These are phyloP conservation scores for Electrona antarctica DNA, from an alignment of 2,113 vertebrate genomes.

Conservation along the genomic window DNA sequence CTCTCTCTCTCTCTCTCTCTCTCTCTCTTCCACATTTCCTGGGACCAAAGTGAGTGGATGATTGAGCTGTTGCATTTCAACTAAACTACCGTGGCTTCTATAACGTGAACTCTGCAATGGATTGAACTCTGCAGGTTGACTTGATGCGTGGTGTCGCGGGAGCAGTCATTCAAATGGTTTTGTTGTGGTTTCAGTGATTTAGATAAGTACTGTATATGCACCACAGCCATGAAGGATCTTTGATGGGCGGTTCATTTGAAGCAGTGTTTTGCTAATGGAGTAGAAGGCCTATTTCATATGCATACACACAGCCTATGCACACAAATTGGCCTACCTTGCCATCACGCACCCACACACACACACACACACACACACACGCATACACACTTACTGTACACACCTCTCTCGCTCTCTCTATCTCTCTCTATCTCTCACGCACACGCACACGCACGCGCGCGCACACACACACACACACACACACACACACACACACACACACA, in stretches of 20 bases:
- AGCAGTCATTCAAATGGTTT: not conserved
- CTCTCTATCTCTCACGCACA: conserved; percentile 18
- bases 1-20: conserved; percentile 21
- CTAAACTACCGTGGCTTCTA: not conserved
- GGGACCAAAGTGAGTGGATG: conserved; percentile 40
- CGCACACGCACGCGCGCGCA: not conserved
- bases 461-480: conserved; percentile 5
- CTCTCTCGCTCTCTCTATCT: not conserved
- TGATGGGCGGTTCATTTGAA: conserved; percentile 47
- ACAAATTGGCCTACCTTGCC: not conserved
- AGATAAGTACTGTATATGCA: not conserved
- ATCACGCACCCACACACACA: conserved; percentile 42
- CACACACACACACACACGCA: conserved; percentile 57
- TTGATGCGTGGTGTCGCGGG: no score
- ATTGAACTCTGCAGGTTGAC: no score
- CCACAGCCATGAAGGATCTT: conserved; percentile 28
- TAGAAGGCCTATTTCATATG: conserved; percentile 44
- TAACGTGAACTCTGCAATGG: no score
- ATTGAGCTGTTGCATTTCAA: conserved; percentile 27
- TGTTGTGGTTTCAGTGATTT: no score
- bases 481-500: not conserved
- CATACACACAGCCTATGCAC: no score
- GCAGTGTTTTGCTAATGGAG: conserved; percentile 62
- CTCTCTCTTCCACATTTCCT: conserved; percentile 25
- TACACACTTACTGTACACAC: conserved; percentile 45